Evolutionary conservation across 2,113 vertebrate genomes (phyloP).

Genomic region (Cynopterus brachyotis): DNA sequence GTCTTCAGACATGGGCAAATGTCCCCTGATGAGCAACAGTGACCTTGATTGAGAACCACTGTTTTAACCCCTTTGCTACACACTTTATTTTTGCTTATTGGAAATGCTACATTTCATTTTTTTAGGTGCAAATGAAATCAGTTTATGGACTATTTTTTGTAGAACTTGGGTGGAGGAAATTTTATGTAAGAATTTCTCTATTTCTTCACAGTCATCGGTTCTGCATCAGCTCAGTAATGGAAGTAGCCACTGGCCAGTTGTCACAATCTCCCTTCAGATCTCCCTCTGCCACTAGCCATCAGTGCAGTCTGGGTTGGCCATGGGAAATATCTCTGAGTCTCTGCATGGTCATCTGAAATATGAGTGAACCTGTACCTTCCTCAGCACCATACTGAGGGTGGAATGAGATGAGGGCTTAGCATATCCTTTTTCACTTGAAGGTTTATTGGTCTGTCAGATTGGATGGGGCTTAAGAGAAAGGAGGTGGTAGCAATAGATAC

Average conservation of each 20-base stretch:
- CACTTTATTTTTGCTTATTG: not conserved
- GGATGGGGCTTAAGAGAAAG: not conserved
- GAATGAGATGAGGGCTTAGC: not conserved
- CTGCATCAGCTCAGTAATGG: not conserved
- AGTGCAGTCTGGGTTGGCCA: not conserved
- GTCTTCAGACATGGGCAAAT: not conserved
- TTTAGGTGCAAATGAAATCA: not conserved
- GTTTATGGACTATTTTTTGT: not conserved
- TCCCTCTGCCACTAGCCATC: not conserved
- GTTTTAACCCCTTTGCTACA: not conserved
- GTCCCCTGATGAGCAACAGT: not conserved
- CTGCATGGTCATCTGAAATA: not conserved
- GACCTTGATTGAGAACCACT: not conserved
- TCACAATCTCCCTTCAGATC: rapidly evolving
- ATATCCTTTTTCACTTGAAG: not conserved
- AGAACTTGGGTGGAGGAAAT: not conserved
- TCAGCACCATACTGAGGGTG: not conserved
- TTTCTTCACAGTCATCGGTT: not conserved
- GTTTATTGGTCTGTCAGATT: not conserved
- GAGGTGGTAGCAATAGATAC: too few relatives aligned
- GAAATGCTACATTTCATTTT: not conserved
- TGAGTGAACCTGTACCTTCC: not conserved
- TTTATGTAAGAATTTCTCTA: not conserved
- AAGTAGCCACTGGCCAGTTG: not conserved
- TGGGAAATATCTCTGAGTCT: not conserved